Base-by-base conservation (phyloP, 2,888 invertebrate genomes). In the Tupiocoris notatus region DNA sequence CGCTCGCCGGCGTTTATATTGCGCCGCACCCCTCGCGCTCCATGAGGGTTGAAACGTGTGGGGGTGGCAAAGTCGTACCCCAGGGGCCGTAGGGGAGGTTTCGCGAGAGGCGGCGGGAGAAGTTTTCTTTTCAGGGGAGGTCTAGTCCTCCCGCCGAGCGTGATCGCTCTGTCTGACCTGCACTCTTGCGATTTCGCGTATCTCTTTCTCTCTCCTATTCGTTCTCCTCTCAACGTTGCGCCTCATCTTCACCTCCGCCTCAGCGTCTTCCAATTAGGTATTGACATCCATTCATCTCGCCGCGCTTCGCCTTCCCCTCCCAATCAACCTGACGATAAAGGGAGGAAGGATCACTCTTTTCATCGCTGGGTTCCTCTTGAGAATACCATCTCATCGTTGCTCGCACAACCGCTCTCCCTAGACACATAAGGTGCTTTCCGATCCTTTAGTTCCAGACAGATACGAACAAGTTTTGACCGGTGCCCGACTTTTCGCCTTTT, bases 281-380 rank as follows among this genome's bases (percentile, higher is more conserved):
- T 76, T 76, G 76, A 76, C 76, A 76, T 76, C 76, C 67, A 76
- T 76, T 76, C 76, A 76, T 76, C 76, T 64, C 24, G 18, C 67
- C 64, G 17, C 67, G 7, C 20, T 25, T 39, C 62, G 6, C 39
- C 39, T 39, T 62, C 39, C 39, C 70, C 21, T 22, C 56, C 57
- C 20, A 2, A 17, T 21, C 68, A n/a, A 57, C 22, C 59, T 39
- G 39, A 39, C 6, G 39, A 39, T 39, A 12, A 39, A 39, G 39
- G 6, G 39, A 12, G 39, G 12, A 12, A 39, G 39, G 39, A n/a
- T n/a, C n/a, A n/a, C 17, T 24, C 56, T 17, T 18, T 54, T 23
- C 67, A 58, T 18, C 70, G 70, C 59, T 70, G 70, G 58, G 59
- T 59, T 70, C 70, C 22, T 70, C 39, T 39, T 39, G 39, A 39